Percentiles rank a stretch among this genome's conserved stretches.
These are phyloP conservation scores for Heterotilapia buettikoferi DNA, from an alignment of 2,113 vertebrate genomes.

Conservation along the genomic window DNA sequence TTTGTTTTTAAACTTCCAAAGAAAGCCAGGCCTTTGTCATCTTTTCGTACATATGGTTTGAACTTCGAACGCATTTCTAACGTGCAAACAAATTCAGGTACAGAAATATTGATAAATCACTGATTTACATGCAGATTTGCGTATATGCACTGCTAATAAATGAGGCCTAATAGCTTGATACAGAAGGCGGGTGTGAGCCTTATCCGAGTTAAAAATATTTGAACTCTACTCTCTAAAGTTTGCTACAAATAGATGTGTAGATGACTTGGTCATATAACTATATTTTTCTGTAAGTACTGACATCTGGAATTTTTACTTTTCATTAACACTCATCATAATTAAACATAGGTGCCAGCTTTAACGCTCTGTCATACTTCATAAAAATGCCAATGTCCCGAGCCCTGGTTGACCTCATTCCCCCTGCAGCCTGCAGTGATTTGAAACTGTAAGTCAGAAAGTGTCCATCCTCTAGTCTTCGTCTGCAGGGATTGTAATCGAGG, in stretches of 20 bases:
- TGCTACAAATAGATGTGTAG: background rate
- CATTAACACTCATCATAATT: background rate
- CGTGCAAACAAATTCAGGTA: background rate
- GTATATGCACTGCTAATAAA: fast-evolving
- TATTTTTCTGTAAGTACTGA: background rate
- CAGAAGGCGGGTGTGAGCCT: background rate
- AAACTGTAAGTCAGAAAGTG: slow-evolving; percentile 12
- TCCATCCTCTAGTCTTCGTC: slow-evolving; percentile 5
- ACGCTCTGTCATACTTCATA: background rate
- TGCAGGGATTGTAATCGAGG: background rate
- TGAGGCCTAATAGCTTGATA: background rate
- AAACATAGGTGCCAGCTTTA: background rate
- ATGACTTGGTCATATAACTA: background rate
- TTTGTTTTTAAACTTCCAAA: background rate
- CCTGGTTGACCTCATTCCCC: background rate
- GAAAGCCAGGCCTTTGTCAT: background rate
- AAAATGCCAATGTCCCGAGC: background rate
- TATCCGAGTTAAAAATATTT: background rate
- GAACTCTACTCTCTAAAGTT: background rate
- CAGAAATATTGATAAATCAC: background rate
- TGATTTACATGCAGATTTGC: background rate
- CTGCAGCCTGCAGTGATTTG: background rate
- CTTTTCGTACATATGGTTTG: background rate
- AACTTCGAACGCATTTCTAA: background rate
- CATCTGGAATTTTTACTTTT: background rate